Evolutionary conservation across 2,113 vertebrate species (phyloP).

Genomic region (Acinonyx jubatus): DNA sequence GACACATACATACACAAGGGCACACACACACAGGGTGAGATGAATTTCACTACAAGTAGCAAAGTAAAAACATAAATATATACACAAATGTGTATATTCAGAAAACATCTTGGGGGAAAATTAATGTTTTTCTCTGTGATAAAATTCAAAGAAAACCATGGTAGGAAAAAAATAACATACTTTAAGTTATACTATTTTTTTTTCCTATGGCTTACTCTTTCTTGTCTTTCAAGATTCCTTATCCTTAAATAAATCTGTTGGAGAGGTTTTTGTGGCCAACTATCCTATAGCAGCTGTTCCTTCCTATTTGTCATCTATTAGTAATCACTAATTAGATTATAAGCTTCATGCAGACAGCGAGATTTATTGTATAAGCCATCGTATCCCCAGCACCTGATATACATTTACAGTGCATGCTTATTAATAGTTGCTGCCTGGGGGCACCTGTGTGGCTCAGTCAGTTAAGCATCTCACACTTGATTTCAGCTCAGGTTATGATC

Average conservation of each 20-base stretch:
- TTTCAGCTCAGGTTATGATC: too few relatives aligned
- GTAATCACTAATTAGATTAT: neutral
- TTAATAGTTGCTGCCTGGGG: neutral
- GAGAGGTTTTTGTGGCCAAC: neutral
- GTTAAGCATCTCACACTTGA: too few relatives aligned
- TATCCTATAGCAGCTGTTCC: neutral
- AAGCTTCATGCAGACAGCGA: neutral
- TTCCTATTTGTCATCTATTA: neutral
- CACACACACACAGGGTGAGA: neutral
- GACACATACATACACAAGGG: too few relatives aligned
- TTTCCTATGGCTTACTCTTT: neutral
- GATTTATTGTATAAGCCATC: too few relatives aligned
- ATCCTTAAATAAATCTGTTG: neutral
- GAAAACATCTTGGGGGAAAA: neutral
- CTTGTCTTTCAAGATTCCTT: neutral
- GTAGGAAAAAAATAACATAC: neutral
- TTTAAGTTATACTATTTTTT: neutral
- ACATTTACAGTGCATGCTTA: fast-evolving
- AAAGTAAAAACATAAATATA: neutral
- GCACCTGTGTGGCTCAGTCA: too few relatives aligned
- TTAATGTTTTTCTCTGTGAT: neutral
- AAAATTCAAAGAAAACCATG: neutral
- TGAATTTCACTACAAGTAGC: neutral
- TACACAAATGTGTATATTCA: neutral
- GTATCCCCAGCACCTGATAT: neutral